Percentiles rank a stretch among this genome's conserved stretches.
phyloP scores from a whole-genome alignment of 2,888 invertebrate species.

The Zaprionus bogoriensis region DNA sequence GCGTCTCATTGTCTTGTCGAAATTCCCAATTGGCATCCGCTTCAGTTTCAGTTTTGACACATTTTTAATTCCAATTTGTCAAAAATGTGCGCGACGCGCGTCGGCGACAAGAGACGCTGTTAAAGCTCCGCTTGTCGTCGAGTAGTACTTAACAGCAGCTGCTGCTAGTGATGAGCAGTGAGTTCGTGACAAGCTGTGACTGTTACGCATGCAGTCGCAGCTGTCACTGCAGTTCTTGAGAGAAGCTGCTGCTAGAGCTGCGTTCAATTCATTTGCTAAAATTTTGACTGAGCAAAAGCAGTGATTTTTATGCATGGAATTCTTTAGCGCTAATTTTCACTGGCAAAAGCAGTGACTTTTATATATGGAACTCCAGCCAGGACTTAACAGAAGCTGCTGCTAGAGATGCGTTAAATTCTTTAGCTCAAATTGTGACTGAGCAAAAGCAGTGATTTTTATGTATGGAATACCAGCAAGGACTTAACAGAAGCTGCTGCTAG shows the following conservation, averaged over 20 bases:
- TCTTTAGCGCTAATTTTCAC: too few relatives aligned
- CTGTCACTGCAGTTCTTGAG: not conserved
- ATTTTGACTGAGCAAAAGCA: too few relatives aligned
- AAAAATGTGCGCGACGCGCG: conserved; percentile 32
- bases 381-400: not conserved
- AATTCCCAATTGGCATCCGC: conserved; percentile 68
- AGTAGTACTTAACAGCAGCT: conserved; percentile 42
- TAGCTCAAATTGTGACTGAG: too few relatives aligned
- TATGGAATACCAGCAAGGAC: too few relatives aligned
- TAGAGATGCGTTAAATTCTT: not conserved
- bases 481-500: too few relatives aligned
- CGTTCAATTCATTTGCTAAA: too few relatives aligned
- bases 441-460: too few relatives aligned
- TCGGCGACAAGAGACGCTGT: conserved; percentile 41
- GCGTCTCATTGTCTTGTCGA: conserved; percentile 45
- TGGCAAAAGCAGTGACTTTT: too few relatives aligned
- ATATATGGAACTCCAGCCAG: too few relatives aligned
- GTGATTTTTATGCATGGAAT: too few relatives aligned
- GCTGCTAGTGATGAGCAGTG: conserved; percentile 31
- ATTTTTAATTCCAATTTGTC: conserved; percentile 54
- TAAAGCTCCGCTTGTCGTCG: conserved; percentile 26
- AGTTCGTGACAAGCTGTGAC: not conserved
- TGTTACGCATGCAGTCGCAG: not conserved
- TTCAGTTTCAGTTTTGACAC: conserved; percentile 74
- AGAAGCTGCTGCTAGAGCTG: not conserved